Percentiles rank a stretch among this genome's conserved stretches.
phyloP scores from a whole-genome alignment of 2,888 invertebrate species.

The Callimorpha dominula region DNA sequence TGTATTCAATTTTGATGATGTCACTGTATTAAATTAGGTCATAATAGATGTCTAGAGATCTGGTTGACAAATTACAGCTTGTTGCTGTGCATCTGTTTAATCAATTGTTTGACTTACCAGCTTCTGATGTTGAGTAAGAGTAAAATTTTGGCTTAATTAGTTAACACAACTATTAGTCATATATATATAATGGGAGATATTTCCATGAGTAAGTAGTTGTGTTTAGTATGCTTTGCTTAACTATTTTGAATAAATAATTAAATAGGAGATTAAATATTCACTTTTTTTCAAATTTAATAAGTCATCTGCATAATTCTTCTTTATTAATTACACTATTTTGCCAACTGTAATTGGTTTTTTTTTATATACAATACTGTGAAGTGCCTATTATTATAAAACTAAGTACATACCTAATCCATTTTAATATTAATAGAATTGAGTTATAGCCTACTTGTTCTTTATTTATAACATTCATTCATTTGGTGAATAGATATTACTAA shows the following conservation, averaged over 20 bases:
- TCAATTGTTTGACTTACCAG: background rate
- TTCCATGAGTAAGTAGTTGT: constrained; percentile 10
- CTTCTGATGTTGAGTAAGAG: background rate
- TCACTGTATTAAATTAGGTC: constrained; percentile 41
- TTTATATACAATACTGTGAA: too few species aligned
- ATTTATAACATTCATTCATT: too few species aligned
- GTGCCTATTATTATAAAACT: too few species aligned
- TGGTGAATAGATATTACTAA: too few species aligned
- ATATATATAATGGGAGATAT: constrained; percentile 9
- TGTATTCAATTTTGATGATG: constrained; percentile 34
- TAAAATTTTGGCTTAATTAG: background rate
- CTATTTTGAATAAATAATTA: background rate
- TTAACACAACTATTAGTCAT: background rate
- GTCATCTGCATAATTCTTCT: too few species aligned
- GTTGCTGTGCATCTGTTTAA: background rate
- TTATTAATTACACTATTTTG: too few species aligned
- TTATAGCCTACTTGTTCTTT: too few species aligned
- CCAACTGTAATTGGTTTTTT: too few species aligned
- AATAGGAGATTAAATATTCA: too few species aligned
- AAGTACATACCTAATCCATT: too few species aligned
- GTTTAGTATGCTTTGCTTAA: background rate
- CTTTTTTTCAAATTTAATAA: too few species aligned
- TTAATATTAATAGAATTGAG: too few species aligned
- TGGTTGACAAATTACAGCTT: constrained; percentile 9
- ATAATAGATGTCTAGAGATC: constrained; percentile 16